These are phyloP conservation scores for Hoplostethus atlanticus DNA, from an alignment of 2,797 vertebrate species.

Conservation along the genomic window DNA sequence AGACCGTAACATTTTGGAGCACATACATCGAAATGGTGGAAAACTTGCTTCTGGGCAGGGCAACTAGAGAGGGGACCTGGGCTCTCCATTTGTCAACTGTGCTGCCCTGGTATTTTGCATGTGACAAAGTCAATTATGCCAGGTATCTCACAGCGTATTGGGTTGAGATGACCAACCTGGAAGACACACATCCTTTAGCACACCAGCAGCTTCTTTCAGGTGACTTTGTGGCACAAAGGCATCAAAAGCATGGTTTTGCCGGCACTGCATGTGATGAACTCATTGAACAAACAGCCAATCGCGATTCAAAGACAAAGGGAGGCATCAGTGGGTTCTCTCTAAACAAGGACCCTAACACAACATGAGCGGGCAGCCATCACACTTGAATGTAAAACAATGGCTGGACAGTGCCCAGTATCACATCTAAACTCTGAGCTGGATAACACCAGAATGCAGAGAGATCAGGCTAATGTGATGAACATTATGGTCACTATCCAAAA, in stretches of 20 bases:
- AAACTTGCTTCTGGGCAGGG: constrained; percentile 6
- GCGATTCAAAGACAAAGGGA: constrained; percentile 8
- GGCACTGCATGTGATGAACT: background rate
- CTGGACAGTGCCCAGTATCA: background rate
- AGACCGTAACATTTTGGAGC: constrained; percentile 23
- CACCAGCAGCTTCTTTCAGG: constrained; percentile 4
- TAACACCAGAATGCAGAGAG: constrained; percentile 5
- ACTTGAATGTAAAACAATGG: background rate
- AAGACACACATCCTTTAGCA: background rate
- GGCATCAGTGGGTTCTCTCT: constrained; percentile 2
- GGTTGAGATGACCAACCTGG: constrained; percentile 1
- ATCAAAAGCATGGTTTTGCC: constrained; percentile 8
- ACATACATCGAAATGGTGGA: constrained; percentile 21
- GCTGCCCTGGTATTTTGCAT: too few species aligned
- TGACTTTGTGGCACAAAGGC: constrained; percentile 6
- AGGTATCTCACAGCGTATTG: background rate
- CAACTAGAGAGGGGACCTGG: constrained; percentile 18
- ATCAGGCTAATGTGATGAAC: constrained; percentile 7
- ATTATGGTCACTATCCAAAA: background rate
- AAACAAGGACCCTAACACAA: too few species aligned
- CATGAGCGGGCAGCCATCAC: background rate
- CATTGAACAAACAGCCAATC: constrained; percentile 13
- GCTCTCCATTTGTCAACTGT: too few species aligned
- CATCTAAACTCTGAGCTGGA: too few species aligned
- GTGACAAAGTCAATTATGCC: constrained; percentile 6